Percentiles rank a stretch among this genome's conserved stretches.
phyloP scores from a whole-genome alignment of 2,888 invertebrate species.

The Cheiracanthium punctorium region DNA sequence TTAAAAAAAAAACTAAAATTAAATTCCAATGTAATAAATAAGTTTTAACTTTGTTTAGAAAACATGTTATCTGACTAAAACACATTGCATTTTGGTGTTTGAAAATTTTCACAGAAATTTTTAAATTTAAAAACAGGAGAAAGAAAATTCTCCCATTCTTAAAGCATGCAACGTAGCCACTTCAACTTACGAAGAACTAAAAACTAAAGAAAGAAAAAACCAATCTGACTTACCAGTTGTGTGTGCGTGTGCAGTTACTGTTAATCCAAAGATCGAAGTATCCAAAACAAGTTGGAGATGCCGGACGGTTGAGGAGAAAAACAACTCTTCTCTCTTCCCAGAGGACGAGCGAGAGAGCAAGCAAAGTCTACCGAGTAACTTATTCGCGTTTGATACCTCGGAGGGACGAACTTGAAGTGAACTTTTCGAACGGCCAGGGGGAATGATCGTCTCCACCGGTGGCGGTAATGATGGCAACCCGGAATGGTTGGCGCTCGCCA shows the following conservation, averaged over 20 bases:
- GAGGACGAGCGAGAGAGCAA: background rate
- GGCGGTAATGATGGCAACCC: background rate
- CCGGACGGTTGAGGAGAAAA: background rate
- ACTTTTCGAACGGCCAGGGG: background rate
- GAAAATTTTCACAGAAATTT: no score
- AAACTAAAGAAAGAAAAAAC: background rate
- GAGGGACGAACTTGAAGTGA: constrained; percentile 20
- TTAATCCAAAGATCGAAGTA: constrained; percentile 14
- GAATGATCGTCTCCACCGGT: constrained; percentile 1
- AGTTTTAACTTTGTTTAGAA: no score
- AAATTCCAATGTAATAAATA: no score
- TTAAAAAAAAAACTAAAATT: no score
- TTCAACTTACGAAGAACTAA: no score
- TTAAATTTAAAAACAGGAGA: no score
- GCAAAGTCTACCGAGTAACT: background rate
- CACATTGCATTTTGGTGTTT: no score
- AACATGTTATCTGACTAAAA: no score
- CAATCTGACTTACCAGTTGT: constrained; percentile 11
- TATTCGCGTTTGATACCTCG: background rate
- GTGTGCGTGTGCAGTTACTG: background rate
- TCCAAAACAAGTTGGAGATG: constrained; percentile 6
- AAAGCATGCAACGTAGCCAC: no score
- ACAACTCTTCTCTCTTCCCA: background rate
- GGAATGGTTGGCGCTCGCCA: constrained; percentile 15
- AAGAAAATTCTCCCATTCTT: no score